Evolutionary conservation across 2,113 vertebrate species (phyloP).

Genomic region (Paracanthobrama guichenoti): DNA sequence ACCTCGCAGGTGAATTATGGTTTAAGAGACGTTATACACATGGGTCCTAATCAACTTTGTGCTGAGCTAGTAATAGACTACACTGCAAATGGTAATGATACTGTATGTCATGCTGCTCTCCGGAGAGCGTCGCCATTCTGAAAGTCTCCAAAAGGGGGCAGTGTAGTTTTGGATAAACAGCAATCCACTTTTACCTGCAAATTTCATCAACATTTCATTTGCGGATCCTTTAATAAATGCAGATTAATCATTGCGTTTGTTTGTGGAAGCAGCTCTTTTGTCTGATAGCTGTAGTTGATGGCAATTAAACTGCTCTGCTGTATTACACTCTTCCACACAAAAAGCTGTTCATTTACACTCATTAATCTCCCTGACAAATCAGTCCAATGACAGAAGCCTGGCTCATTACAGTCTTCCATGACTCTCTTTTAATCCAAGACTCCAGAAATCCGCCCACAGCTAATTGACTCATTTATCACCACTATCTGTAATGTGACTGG

Average conservation of each 20-base stretch:
- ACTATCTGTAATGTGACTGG: conserved; percentile 40
- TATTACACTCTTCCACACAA: conserved; percentile 22
- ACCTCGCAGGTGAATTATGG: background rate
- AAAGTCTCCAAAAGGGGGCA: conserved; percentile 21
- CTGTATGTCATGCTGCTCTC: background rate
- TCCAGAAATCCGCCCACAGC: conserved; percentile 14
- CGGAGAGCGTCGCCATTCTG: background rate
- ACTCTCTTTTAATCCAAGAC: conserved; percentile 12
- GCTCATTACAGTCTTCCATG: conserved; percentile 44
- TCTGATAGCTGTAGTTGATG: conserved; percentile 16
- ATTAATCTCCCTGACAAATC: conserved; percentile 48
- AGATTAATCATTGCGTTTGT: conserved; percentile 25
- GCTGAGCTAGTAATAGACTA: background rate
- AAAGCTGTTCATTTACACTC: conserved; percentile 37
- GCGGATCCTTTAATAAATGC: background rate
- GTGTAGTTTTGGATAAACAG: background rate
- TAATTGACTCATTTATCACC: conserved; percentile 50
- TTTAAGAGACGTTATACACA: conserved; percentile 13
- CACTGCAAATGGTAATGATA: background rate
- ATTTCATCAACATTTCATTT: conserved; percentile 26
- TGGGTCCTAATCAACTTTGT: conserved; percentile 31
- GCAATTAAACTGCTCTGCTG: conserved; percentile 6
- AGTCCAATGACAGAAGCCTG: conserved; percentile 19
- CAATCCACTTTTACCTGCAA: background rate
- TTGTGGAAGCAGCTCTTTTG: conserved; percentile 26